Base-by-base conservation (phyloP, 2,888 invertebrate species). In the Reticulitermes lucifugus region DNA sequence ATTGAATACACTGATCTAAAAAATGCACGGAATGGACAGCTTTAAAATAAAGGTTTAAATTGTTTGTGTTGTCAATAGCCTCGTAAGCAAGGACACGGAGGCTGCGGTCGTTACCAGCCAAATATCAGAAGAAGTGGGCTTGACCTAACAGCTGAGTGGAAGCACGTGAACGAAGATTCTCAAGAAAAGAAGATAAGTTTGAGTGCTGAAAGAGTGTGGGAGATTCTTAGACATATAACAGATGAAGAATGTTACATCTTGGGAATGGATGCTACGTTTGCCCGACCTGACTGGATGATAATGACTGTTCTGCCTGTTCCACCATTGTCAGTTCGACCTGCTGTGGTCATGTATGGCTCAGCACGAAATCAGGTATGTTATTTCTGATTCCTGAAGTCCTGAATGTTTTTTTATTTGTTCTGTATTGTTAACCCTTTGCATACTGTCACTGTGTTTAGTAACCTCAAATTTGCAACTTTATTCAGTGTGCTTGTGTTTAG, bases 271-370 rank as follows among this genome's bases (percentile, higher is more conserved):
- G 98, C 99, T 0, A 98, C 98, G 91, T 98, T 95, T 91, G 98
- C 99, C 0, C 94, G 99, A 82, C 99, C 99, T 10, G 99, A 99
- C 92, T 99, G 99, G 99, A 99, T 99, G 99, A 96, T 99, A 87
- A 94, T 98, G 10, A 99, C 99, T 3, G 98, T 98, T 21, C 91
- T 99, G 86, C 99, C 99, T 0, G 99, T 99, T 0, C 99, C 99
- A 0, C 99, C 99, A 5, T 91, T 99, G 43, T 95, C 97, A 1
- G 99, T 99, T 0, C 94, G 99, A 87, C 99, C 99, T 0, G 99
- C 99, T 83, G 99, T 99, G 9, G 98, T 99, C 14, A 99, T 99
- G 97, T 97, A 97, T 91, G 99, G 99, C n/a, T 97, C 99, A 0
- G 99, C 99, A 0, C 96, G 98, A 90, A 99, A 99, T 94, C 94